A percentile compares a stretch with the other conserved stretches of the same genome.
These are phyloP conservation scores for Spatula versicolor DNA, from an alignment of 2,797 vertebrate species.

Conservation along the genomic window DNA sequence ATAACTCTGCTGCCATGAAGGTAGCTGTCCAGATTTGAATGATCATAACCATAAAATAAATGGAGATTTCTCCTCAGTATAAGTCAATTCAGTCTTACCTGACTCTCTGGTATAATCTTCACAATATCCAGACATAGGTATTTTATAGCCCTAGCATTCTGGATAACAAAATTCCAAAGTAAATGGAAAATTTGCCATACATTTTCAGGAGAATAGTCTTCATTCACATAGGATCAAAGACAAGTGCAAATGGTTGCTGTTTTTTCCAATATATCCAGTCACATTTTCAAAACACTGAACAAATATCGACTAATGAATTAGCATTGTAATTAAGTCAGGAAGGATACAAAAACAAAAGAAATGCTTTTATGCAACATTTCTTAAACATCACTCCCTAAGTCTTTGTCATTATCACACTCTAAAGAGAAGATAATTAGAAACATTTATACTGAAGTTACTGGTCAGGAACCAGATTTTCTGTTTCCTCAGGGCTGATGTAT, in stretches of 20 bases:
- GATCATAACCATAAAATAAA: neutral
- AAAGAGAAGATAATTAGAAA: neutral
- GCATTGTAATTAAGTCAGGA: neutral
- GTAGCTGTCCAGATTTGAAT: neutral
- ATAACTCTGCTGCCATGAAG: neutral
- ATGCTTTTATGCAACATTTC: neutral
- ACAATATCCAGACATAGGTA: neutral
- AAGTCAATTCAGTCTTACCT: neutral
- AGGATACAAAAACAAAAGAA: neutral
- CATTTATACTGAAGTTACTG: neutral
- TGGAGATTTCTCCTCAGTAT: neutral
- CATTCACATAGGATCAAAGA: neutral
- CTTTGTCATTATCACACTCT: neutral
- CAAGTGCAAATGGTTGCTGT: accelerated
- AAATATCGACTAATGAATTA: neutral
- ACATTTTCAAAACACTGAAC: neutral
- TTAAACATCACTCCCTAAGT: neutral
- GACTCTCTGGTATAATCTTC: neutral
- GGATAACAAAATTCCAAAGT: neutral
- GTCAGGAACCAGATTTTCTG: neutral
- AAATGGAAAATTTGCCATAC: neutral
- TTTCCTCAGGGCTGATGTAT: neutral
- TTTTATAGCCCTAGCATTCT: neutral
- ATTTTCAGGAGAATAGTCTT: neutral
- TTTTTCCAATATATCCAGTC: neutral